phyloP scores from a whole-genome alignment of 1,140 invertebrate genomes.

The Papilio helenus region DNA sequence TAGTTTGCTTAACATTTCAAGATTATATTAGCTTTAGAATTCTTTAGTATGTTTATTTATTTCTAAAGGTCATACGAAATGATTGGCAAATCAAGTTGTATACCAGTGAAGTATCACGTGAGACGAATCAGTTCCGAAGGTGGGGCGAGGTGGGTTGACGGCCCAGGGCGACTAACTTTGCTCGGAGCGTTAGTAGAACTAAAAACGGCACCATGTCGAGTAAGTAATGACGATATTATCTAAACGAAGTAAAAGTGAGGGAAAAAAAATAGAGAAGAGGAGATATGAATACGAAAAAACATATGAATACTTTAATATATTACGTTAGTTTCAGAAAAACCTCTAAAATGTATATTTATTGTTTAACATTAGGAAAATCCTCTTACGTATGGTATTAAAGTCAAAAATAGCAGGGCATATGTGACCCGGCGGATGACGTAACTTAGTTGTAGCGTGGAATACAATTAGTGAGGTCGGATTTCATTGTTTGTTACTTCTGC shows the following conservation, averaged over 20 bases:
- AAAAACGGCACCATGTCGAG: no score
- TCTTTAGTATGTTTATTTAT: constrained; percentile 14
- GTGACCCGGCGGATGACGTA: neutral
- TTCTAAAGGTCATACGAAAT: neutral
- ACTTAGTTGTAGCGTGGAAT: constrained; percentile 8
- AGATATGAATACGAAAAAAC: no score
- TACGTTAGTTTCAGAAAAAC: no score
- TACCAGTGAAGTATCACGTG: neutral
- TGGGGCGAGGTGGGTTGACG: no score
- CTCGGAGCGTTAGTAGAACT: no score
- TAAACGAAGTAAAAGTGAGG: no score
- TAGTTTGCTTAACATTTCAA: constrained; percentile 22
- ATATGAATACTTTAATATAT: no score
- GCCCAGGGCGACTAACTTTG: no score
- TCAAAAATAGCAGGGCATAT: neutral
- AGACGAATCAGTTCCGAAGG: neutral
- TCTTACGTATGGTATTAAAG: constrained; percentile 11
- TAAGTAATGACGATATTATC: no score
- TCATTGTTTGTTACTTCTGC: constrained; percentile 6
- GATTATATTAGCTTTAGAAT: constrained; percentile 8
- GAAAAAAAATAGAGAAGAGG: no score
- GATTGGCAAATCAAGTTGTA: neutral
- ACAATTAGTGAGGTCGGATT: constrained; percentile 9
- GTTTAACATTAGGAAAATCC: neutral
- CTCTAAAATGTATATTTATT: no score